Percentiles rank a stretch among this genome's conserved stretches.
Conservation (phyloP, 2,888 invertebrate species). For the Augochlorella aurata region DNA sequence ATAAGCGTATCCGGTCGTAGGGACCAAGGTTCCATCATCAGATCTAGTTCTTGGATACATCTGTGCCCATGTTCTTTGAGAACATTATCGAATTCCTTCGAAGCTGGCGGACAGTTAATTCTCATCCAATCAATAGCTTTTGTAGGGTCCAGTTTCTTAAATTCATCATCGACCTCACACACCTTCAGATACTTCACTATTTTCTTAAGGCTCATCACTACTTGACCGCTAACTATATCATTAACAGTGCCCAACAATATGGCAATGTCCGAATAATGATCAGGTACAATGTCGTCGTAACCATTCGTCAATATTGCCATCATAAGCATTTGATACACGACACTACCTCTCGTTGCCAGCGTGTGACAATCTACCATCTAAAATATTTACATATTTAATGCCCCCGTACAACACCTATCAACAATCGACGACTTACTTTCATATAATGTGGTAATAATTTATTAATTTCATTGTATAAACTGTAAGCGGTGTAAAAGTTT, state of each 20-base stretch:
- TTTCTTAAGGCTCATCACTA: slow-evolving; percentile 84
- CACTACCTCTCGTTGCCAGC: slow-evolving; percentile 82
- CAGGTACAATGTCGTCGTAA: slow-evolving; percentile 84
- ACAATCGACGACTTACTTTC: not conserved
- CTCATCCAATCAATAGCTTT: slow-evolving; percentile 85
- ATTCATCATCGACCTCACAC: slow-evolving; percentile 82
- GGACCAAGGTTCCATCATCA: slow-evolving; percentile 87
- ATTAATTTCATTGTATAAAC: slow-evolving; percentile 51
- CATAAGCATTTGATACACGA: slow-evolving; percentile 84
- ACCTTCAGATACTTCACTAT: slow-evolving; percentile 82
- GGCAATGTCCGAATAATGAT: slow-evolving; percentile 88
- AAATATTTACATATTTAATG: slow-evolving; percentile 17
- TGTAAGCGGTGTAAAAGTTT: slow-evolving; percentile 66
- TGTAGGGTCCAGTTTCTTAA: slow-evolving; percentile 82
- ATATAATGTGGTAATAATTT: not conserved
- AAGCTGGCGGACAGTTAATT: slow-evolving; percentile 82
- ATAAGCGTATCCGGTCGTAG: slow-evolving; percentile 86
- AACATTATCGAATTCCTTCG: slow-evolving; percentile 84
- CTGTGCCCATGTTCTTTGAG: slow-evolving; percentile 89
- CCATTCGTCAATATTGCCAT: slow-evolving; percentile 84
- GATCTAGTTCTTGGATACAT: slow-evolving; percentile 87
- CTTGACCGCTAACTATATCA: slow-evolving; percentile 89
- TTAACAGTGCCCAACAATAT: slow-evolving; percentile 86
- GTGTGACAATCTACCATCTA: slow-evolving; percentile 78
- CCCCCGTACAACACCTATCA: slow-evolving; percentile 2